A percentile compares a stretch with the other conserved stretches of the same genome.
phyloP scores from a whole-genome alignment of 2,888 invertebrate species.

The Mesorhabditis spiculigera region DNA sequence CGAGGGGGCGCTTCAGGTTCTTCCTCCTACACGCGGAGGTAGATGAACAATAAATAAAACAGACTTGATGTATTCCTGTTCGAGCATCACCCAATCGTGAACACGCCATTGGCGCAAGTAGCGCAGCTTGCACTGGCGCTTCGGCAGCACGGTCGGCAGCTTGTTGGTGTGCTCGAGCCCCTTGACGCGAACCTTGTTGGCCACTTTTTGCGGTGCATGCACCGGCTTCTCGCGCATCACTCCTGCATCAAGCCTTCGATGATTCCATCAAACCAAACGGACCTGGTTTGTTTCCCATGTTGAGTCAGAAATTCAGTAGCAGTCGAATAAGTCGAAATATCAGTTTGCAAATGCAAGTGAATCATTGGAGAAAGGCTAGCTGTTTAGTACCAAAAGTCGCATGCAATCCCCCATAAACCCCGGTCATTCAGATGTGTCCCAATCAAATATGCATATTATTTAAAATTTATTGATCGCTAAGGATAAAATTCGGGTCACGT shows the following conservation, averaged over 20 bases:
- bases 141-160: slow-evolving; percentile 36
- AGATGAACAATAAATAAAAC: background rate
- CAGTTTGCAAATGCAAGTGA: too few species aligned
- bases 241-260: background rate
- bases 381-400: too few species aligned
- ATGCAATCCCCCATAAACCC: too few species aligned
- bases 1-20: slow-evolving; percentile 24
- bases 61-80: slow-evolving; percentile 38
- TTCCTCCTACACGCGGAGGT: background rate
- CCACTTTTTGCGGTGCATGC: slow-evolving; percentile 39
- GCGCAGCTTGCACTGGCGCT: slow-evolving; percentile 43
- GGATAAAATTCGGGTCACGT: too few species aligned
- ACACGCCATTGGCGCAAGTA: slow-evolving; percentile 42
- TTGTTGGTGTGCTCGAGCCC: slow-evolving; percentile 38
- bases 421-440: too few species aligned
- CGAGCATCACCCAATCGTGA: slow-evolving; percentile 47
- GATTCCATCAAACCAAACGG: background rate
- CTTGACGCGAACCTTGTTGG: slow-evolving; percentile 32
- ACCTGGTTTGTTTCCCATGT: slow-evolving; percentile 6
- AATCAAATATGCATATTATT: too few species aligned
- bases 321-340: background rate
- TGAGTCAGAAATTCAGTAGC: background rate
- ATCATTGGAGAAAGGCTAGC: too few species aligned
- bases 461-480: too few species aligned
- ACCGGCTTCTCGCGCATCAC: slow-evolving; percentile 34